Conservation (phyloP, 2,113 vertebrate species). For the Phaethon lepturus region DNA sequence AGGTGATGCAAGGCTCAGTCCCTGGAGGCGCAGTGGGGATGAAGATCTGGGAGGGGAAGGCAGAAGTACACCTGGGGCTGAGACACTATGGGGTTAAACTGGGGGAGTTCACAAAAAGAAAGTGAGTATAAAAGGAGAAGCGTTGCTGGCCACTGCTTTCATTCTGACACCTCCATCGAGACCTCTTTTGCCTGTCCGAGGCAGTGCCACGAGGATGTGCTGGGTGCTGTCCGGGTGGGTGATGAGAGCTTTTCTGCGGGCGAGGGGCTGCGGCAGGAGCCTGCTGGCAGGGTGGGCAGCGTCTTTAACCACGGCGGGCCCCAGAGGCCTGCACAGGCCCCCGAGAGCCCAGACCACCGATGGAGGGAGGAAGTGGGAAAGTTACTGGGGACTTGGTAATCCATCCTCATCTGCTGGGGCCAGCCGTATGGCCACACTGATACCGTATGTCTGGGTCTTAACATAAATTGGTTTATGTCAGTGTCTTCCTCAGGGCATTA, state of each 20-base stretch:
- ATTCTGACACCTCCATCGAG: not conserved
- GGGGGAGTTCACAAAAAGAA: not conserved
- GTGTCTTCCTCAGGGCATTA: slow-evolving; percentile 70
- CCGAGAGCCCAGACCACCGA: fast-evolving
- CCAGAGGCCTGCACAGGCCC: not conserved
- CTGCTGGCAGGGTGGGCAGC: not conserved
- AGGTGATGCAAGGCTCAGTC: not conserved
- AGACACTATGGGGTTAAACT: not conserved
- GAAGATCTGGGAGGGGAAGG: not conserved
- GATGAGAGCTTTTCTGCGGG: not conserved
- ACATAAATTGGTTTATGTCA: slow-evolving; percentile 74
- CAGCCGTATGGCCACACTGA: slow-evolving; percentile 23
- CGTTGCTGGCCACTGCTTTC: not conserved
- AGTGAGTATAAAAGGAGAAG: not conserved
- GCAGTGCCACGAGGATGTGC: not conserved
- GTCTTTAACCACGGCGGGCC: not conserved
- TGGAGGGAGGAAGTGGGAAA: not conserved
- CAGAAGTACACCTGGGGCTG: not conserved
- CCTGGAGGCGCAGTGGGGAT: fast-evolving
- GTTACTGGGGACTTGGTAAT: not conserved
- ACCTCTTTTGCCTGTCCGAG: not conserved
- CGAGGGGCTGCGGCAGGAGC: fast-evolving
- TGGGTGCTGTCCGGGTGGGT: not conserved
- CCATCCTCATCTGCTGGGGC: slow-evolving; percentile 10
- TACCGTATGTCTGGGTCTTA: slow-evolving; percentile 55